These are phyloP conservation scores for Oscheius sp. DNA, from an alignment of 2,888 invertebrate species.

Conservation along the genomic window DNA sequence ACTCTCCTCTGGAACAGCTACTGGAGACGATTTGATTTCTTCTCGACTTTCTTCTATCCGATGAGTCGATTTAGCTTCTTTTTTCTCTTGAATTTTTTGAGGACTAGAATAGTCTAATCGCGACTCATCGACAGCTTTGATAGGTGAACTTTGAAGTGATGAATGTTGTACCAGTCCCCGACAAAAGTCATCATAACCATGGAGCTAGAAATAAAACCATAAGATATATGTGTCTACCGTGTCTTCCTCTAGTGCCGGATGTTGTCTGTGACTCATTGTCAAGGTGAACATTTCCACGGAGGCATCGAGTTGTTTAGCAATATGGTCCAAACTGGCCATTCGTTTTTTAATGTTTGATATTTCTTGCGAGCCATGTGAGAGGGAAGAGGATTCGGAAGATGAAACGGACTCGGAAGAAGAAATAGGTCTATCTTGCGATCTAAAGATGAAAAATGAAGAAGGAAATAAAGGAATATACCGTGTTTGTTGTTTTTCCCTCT, in stretches of 20 bases:
- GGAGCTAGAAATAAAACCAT: not conserved
- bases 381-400: slow-evolving; percentile 4
- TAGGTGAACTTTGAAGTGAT: slow-evolving; percentile 7
- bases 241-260: not conserved
- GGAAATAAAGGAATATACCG: not conserved
- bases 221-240: not conserved
- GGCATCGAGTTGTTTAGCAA: slow-evolving; percentile 46
- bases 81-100: not conserved
- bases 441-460: not conserved
- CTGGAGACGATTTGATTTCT: too few relatives aligned
- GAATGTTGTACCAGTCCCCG: not conserved
- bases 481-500: not conserved
- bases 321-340: slow-evolving; percentile 46
- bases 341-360: slow-evolving; percentile 32
- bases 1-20: not conserved
- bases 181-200: slow-evolving; percentile 31
- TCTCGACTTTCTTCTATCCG: not conserved
- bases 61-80: not conserved
- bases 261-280: not conserved
- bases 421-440: not conserved
- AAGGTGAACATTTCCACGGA: slow-evolving; percentile 34
- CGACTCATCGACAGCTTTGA: slow-evolving; percentile 3
- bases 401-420: not conserved
- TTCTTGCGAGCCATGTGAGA: slow-evolving; percentile 16
- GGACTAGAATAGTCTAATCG: too few relatives aligned